phyloP scores from a whole-genome alignment of 1,140 invertebrate species.

The Condylostylus longicornis region DNA sequence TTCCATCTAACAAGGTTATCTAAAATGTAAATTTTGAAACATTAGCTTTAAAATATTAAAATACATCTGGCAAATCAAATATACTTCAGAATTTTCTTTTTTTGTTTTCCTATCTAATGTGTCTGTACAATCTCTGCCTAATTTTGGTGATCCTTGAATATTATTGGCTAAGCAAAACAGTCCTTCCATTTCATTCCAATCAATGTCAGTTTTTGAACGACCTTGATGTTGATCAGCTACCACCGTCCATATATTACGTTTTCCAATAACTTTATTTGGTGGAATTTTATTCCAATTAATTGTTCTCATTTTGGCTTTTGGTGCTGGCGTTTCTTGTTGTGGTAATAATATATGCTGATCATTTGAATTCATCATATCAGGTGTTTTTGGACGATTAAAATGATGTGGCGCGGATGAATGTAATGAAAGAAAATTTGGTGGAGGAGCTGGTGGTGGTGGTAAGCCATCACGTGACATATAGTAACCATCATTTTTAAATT shows the following conservation, averaged over 20 bases:
- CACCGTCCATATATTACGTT: conserved; percentile 84
- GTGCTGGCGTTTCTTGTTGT: conserved; percentile 73
- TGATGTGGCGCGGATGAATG: background rate
- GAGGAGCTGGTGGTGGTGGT: conserved; percentile 29
- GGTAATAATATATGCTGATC: conserved; percentile 45
- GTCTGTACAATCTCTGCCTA: conserved; percentile 36
- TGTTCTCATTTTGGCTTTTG: conserved; percentile 87
- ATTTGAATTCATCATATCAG: conserved; percentile 56
- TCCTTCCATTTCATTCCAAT: conserved; percentile 85
- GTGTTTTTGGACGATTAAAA: conserved; percentile 16
- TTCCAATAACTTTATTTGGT: conserved; percentile 66
- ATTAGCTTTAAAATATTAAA: background rate
- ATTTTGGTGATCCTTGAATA: conserved; percentile 33
- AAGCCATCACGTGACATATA: conserved; percentile 24
- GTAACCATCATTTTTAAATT: too few species aligned
- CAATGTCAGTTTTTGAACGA: conserved; percentile 59
- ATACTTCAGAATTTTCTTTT: conserved; percentile 51
- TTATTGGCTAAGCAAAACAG: conserved; percentile 63
- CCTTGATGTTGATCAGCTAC: conserved; percentile 73
- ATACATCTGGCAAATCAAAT: conserved; percentile 1
- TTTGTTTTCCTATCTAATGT: conserved; percentile 40
- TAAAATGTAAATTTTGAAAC: conserved; percentile 34
- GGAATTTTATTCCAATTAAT: conserved; percentile 91
- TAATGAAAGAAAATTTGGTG: conserved; percentile 18
- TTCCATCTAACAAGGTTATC: conserved; percentile 82